These are phyloP conservation scores for Sorex maritimensis DNA, from an alignment of 2,797 vertebrate genomes.

Conservation along the genomic window DNA sequence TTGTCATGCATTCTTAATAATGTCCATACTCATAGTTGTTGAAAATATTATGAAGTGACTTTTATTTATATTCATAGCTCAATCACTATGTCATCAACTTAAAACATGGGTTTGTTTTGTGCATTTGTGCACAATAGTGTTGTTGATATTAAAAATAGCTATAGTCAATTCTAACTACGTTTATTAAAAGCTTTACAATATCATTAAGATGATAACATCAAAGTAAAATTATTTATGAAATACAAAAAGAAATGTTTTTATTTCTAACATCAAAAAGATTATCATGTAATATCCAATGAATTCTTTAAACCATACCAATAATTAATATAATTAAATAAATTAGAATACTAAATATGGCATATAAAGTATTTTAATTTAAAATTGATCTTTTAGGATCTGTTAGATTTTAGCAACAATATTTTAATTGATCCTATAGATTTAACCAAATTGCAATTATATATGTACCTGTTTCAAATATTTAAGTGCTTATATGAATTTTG, in stretches of 20 bases:
- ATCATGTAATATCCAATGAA: neutral
- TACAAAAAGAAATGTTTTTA: slow-evolving; percentile 60
- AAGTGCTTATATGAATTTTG: slow-evolving; percentile 41
- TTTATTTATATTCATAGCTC: slow-evolving; percentile 76
- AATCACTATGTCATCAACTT: slow-evolving; percentile 40
- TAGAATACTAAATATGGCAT: slow-evolving; percentile 31
- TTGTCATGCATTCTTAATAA: slow-evolving; percentile 71
- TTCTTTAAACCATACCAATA: slow-evolving; percentile 5
- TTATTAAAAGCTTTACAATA: slow-evolving; percentile 69
- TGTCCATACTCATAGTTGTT: slow-evolving; percentile 42
- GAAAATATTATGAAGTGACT: slow-evolving; percentile 42
- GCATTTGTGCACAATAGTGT: slow-evolving; percentile 50
- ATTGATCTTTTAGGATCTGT: slow-evolving; percentile 5
- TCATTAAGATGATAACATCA: slow-evolving; percentile 52
- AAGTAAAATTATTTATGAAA: slow-evolving; percentile 72
- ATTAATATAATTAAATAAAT: slow-evolving; percentile 58
- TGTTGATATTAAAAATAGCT: slow-evolving; percentile 49
- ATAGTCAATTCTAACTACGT: slow-evolving; percentile 76
- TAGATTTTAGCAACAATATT: neutral
- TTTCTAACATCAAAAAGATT: slow-evolving; percentile 70
- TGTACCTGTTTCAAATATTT: slow-evolving; percentile 43
- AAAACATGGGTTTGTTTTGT: slow-evolving; percentile 37
- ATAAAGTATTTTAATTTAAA: slow-evolving; percentile 50
- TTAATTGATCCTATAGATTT: neutral
- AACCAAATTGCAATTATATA: slow-evolving; percentile 35